A percentile compares a stretch with the other conserved stretches of the same genome.
phyloP scores from a whole-genome alignment of 2,113 vertebrate genomes.

The Bambusicola thoracicus region DNA sequence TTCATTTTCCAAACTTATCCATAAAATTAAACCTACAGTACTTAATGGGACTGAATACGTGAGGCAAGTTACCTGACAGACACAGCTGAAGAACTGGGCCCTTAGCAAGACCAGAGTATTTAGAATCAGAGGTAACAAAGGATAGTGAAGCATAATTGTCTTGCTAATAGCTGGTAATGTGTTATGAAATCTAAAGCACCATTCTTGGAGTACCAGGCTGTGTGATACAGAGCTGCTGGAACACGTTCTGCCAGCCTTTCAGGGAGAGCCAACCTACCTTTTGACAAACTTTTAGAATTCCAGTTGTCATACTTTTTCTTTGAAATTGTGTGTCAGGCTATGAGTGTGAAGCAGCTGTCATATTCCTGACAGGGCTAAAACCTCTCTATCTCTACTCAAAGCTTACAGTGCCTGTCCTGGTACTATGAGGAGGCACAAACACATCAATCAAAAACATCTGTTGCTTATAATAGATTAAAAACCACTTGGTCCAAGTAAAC shows the following conservation, averaged over 20 bases:
- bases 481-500: background rate
- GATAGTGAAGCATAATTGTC: background rate
- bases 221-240: background rate
- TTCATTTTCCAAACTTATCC: constrained; percentile 8
- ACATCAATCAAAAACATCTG: constrained; percentile 22
- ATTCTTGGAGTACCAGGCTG: background rate
- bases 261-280: background rate
- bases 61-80: background rate
- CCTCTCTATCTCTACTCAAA: constrained; percentile 44
- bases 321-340: background rate
- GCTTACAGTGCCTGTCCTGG: background rate
- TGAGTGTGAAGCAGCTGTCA: background rate
- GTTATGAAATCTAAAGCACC: background rate
- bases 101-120: background rate
- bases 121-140: background rate
- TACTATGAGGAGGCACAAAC: constrained; percentile 9
- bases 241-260: background rate
- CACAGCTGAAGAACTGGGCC: background rate
- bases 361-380: background rate
- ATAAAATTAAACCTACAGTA: background rate
- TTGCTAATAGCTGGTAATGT: background rate
- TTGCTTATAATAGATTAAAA: background rate
- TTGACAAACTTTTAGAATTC: background rate
- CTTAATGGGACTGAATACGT: background rate
- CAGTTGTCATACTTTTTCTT: background rate